phyloP scores from a whole-genome alignment of 1,140 invertebrate genomes.

The Eueides isabella region DNA sequence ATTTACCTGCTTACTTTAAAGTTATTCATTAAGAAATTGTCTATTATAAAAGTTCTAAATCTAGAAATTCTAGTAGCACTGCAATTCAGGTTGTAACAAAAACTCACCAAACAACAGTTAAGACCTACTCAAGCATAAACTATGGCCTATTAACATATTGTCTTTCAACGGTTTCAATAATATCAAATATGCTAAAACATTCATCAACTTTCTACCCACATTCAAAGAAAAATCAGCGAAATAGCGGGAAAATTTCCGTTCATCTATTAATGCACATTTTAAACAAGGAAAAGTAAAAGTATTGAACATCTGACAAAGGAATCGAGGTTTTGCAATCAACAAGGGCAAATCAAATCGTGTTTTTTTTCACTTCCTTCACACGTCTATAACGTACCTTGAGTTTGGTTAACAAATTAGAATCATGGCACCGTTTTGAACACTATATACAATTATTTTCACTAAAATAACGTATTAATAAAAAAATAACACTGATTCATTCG shows the following conservation, averaged over 20 bases:
- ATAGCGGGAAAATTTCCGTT: slow-evolving; percentile 49
- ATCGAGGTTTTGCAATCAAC: slow-evolving; percentile 75
- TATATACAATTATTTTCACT: slow-evolving; percentile 32
- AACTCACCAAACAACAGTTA: slow-evolving; percentile 58
- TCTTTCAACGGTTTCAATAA: slow-evolving; percentile 24
- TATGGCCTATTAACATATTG: slow-evolving; percentile 55
- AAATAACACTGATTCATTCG: slow-evolving; percentile 40
- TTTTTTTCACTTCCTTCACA: slow-evolving; percentile 58
- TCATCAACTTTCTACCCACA: slow-evolving; percentile 48
- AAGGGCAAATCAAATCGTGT: slow-evolving; percentile 71
- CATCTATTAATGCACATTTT: slow-evolving; percentile 36
- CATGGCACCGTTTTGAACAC: slow-evolving; percentile 61
- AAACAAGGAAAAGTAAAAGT: slow-evolving; percentile 75
- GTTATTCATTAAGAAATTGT: neutral
- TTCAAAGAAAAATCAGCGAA: slow-evolving; percentile 47
- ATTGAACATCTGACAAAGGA: slow-evolving; percentile 72
- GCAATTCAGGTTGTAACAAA: slow-evolving; percentile 47
- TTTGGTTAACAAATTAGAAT: slow-evolving; percentile 35
- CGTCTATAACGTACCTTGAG: slow-evolving; percentile 54
- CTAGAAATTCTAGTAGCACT: slow-evolving; percentile 53
- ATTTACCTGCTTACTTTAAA: neutral
- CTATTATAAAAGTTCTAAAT: slow-evolving; percentile 48
- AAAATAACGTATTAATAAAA: slow-evolving; percentile 37
- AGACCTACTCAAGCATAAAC: slow-evolving; percentile 57
- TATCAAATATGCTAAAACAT: slow-evolving; percentile 35